Base-by-base conservation (phyloP, 2,113 vertebrate genomes). In the Nothoprocta pentlandii region DNA sequence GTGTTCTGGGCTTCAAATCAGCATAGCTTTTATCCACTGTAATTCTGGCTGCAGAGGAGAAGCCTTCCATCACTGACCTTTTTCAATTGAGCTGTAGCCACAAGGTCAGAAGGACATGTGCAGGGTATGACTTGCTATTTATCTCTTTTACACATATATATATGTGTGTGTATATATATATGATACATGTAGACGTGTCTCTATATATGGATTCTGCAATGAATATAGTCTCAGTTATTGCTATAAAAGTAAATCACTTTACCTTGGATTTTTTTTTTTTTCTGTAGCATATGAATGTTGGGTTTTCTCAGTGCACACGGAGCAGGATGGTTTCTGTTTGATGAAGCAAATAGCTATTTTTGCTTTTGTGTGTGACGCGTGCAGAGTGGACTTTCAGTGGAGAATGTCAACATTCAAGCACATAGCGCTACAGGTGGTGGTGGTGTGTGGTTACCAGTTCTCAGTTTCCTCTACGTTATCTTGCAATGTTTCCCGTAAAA, bases 351-450 rank as follows among this genome's bases (percentile, higher is more conserved):
- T 51, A 39, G 3, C 39, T 86, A 6, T 51, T 91, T 80, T 36
- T 68, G 28, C 76, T 92, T 28, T 86, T 71, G 46, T 47, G 7
- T 66, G 70, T 89, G 64, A 46, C 1, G 1, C 25, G 63, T 32
- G 54, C 41, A 69, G 42, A 81, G 49, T 78, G 61, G 87, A 67
- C 70, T 82, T 80, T 16, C n/a, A 74, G 30, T 87, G n/a, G 39
- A 73, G 79, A 64, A 54, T 49, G 22, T 76, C 62, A 80, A 11
- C 46, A 32, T 41, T 85, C 42, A 87, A 47, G 69, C 16, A 16
- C 10, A 16, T 73, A 46, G 10, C 71, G 17, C 87, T 80, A 53
- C 51, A 67, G 85, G 28, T 82, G 54, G 30, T 76, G 61, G 41
- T 87, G 3, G 71, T 62, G 21, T 13, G 17, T 56, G 76, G 34